A percentile compares a stretch with the other conserved stretches of the same genome.
Conservation (phyloP, 2,113 vertebrate species). For the Cromileptes altivelis region DNA sequence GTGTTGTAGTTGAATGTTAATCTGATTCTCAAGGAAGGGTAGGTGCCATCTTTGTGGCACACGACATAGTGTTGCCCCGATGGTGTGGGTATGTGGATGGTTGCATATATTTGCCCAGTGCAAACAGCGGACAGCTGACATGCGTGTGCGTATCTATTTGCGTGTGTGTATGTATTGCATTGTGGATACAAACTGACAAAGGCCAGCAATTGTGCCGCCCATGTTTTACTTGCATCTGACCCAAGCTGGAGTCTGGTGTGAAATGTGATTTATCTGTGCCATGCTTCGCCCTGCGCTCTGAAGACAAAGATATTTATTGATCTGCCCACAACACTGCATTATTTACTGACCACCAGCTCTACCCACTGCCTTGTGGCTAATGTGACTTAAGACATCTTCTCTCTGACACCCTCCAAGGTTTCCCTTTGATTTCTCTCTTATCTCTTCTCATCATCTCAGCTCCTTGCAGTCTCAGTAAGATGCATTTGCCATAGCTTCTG, state of each 20-base stretch:
- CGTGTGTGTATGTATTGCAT: constrained; percentile 55
- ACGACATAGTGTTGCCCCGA: constrained; percentile 53
- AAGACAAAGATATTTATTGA: constrained; percentile 83
- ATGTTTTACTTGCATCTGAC: constrained; percentile 63
- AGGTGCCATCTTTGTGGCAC: constrained; percentile 68
- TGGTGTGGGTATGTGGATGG: constrained; percentile 67
- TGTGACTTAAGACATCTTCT: constrained; percentile 32
- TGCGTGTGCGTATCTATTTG: constrained; percentile 64
- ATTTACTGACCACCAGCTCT: constrained; percentile 64
- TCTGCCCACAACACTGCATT: constrained; percentile 66
- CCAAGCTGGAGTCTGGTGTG: constrained; percentile 77
- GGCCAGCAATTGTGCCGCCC: constrained; percentile 73
- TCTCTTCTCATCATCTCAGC: background rate
- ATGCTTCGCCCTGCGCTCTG: constrained; percentile 51
- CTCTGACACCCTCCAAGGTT: background rate
- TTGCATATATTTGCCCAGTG: constrained; percentile 77
- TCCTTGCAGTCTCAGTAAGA: background rate
- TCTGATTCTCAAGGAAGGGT: constrained; percentile 49
- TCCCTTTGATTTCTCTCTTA: constrained; percentile 13
- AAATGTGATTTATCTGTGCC: constrained; percentile 79
- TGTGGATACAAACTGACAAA: constrained; percentile 64
- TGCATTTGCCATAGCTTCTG: constrained; percentile 10
- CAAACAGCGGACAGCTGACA: constrained; percentile 58
- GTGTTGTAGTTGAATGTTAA: background rate
- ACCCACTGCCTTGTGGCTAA: constrained; percentile 53